Evolutionary conservation across 2,113 vertebrate species (phyloP), one percentile per base, ranked within the genome.

Genomic region (Trematocara marginatum): DNA sequence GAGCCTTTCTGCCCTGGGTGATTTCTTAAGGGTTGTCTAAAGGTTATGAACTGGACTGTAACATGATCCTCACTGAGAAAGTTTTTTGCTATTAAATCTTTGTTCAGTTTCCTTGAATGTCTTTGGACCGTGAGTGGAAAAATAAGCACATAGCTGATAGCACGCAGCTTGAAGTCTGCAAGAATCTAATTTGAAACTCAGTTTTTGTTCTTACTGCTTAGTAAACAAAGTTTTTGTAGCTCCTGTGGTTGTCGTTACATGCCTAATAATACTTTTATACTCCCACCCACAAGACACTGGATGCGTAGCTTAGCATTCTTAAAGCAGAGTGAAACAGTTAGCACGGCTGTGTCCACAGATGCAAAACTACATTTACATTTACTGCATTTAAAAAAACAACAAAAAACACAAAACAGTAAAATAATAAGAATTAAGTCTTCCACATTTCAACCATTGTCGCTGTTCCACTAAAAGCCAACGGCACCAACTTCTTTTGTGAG

Each of bases 1-100:
- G 78, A 76, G 81, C 88, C 86, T 59, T 79, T 86, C 76, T 82
- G 61, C 74, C 71, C 80, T n/a, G 15, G 54, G 57, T 16, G 82
- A 79, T 78, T 71, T 92, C 81, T 64, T 52, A n/a, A 59, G 20
- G 87, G 59, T 61, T 34, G 76, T 29, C 9, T 26, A 16, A 76
- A 86, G 86, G 88, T 88, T 71, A 82, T 11, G 49, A 11, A 38
- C 78, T 34, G 20, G 10, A 45, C 23, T 31, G 26, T 51, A 40
- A 86, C 6, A 40, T 7, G 74, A 89, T 29, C 86, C 26, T 45
- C 34, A 56, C 45, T n/a, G 6, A 80, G 64, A 74, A 45, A 1
- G 7, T 76, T 76, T 76, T 51, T 51, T 31, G 40, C 71, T 4
- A n/a, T 76, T 51, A 51, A 31, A 76, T 51, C 15, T 31, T 51